A percentile compares a stretch with the other conserved stretches of the same genome.
Evolutionary conservation across 2,797 vertebrate genomes (phyloP).

Genomic region (Lacerta agilis): DNA sequence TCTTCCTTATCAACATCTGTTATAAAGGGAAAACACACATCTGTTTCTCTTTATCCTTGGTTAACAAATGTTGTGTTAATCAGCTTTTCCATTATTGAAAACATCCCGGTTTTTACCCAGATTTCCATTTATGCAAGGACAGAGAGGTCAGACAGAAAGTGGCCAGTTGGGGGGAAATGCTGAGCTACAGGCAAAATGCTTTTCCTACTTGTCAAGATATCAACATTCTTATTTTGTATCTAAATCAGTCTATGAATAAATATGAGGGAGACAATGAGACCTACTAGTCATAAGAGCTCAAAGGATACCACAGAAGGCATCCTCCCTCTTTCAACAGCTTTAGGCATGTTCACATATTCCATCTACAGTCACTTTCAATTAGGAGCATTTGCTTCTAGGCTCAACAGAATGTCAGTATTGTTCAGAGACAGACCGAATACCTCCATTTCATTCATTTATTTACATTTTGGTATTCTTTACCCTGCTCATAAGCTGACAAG

Average conservation of each 20-base stretch:
- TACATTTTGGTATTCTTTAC: not conserved
- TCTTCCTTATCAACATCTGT: not conserved
- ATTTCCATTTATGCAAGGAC: not conserved
- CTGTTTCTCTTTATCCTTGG: not conserved
- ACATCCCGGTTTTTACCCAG: not conserved
- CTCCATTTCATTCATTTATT: not conserved
- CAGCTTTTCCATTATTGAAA: not conserved
- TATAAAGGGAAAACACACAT: not conserved
- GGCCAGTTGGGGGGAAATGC: not conserved
- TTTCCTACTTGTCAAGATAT: not conserved
- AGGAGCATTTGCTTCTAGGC: constrained; percentile 8
- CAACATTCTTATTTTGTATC: not conserved
- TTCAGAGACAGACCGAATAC: not conserved
- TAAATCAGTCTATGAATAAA: constrained; percentile 25
- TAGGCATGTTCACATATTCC: not conserved
- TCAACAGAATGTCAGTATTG: constrained; percentile 11
- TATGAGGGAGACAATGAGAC: constrained; percentile 4
- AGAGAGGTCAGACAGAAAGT: not conserved
- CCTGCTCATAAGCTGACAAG: not conserved
- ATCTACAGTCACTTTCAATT: constrained; percentile 16
- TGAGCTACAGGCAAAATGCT: not conserved
- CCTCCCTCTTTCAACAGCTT: constrained; percentile 11
- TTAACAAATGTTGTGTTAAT: not conserved
- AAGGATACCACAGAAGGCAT: not conserved
- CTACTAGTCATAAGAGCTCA: constrained; percentile 12